These are phyloP conservation scores for Morpho achilles DNA, from an alignment of 2,888 invertebrate species.

Conservation along the genomic window DNA sequence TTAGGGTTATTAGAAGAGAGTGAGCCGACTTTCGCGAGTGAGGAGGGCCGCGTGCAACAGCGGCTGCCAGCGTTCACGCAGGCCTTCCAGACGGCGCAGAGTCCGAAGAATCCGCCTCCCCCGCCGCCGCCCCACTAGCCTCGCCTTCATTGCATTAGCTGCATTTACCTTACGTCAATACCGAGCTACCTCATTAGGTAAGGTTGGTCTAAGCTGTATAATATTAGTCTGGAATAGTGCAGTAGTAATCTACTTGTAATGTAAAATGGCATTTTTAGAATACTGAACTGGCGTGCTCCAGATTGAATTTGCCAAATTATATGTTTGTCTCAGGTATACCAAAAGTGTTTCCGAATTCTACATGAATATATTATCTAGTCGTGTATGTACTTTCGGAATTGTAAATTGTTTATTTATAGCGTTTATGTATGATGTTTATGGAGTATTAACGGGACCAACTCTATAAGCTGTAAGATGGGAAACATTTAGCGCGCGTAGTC, in stretches of 20 bases:
- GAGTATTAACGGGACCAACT: constrained; percentile 75
- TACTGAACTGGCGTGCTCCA: constrained; percentile 15
- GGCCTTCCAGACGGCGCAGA: constrained; percentile 67
- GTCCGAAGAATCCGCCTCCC: constrained; percentile 66
- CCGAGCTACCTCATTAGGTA: constrained; percentile 76
- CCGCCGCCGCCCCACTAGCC: constrained; percentile 70
- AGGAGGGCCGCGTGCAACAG: constrained; percentile 53
- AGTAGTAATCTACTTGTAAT: constrained; percentile 37
- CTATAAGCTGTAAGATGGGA: constrained; percentile 55
- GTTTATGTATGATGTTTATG: constrained; percentile 62
- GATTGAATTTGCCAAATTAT: constrained; percentile 67
- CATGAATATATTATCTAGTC: constrained; percentile 79
- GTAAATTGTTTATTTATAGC: constrained; percentile 72
- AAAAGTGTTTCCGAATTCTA: constrained; percentile 77
- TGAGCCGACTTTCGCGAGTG: constrained; percentile 42
- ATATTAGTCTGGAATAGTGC: constrained; percentile 56
- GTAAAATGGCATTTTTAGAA: constrained; percentile 15
- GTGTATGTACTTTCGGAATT: constrained; percentile 78
- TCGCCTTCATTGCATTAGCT: constrained; percentile 57
- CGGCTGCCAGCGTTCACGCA: constrained; percentile 71
- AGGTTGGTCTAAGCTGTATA: constrained; percentile 67
- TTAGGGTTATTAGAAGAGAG: constrained; percentile 46
- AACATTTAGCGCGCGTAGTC: constrained; percentile 41
- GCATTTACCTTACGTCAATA: constrained; percentile 69
- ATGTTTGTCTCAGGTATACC: constrained; percentile 70